Conservation (phyloP, 2,113 vertebrate species). For the Hirundichthys speculiger region DNA sequence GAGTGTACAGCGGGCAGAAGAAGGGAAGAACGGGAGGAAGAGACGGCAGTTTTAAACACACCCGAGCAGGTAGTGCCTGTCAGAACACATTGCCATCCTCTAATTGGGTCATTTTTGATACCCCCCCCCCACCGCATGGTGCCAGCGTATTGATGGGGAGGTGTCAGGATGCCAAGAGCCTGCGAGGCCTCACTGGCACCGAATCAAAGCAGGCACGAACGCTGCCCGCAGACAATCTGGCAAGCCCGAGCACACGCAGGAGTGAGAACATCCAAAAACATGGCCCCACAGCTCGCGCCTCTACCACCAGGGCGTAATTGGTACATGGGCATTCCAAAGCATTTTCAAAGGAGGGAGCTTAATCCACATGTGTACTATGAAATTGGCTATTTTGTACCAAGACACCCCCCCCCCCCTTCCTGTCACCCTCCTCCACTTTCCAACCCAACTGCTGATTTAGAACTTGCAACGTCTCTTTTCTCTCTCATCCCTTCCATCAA, state of each 20-base stretch:
- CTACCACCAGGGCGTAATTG: constrained; percentile 73
- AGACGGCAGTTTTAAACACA: constrained; percentile 60
- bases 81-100: constrained; percentile 76
- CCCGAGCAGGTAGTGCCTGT: constrained; percentile 80
- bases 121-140: constrained; percentile 56
- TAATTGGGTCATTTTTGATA: constrained; percentile 83
- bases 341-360: constrained; percentile 77
- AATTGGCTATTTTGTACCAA: constrained; percentile 82
- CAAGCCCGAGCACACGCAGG: constrained; percentile 68
- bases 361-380: constrained; percentile 85
- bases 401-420: constrained; percentile 28
- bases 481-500: constrained; percentile 49
- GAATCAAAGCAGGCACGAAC: constrained; percentile 75
- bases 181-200: constrained; percentile 76
- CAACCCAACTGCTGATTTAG: constrained; percentile 53
- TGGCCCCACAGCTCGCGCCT: constrained; percentile 68
- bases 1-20: constrained; percentile 6
- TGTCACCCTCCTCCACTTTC: constrained; percentile 54
- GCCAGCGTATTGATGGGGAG: constrained; percentile 75
- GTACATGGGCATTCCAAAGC: constrained; percentile 76
- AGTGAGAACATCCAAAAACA: constrained; percentile 72
- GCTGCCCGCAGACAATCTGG: constrained; percentile 77
- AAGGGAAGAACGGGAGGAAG: background rate
- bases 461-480: constrained; percentile 47
- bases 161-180: constrained; percentile 73